These are phyloP conservation scores for Anas acuta DNA, from an alignment of 2,797 vertebrate species.

Conservation along the genomic window DNA sequence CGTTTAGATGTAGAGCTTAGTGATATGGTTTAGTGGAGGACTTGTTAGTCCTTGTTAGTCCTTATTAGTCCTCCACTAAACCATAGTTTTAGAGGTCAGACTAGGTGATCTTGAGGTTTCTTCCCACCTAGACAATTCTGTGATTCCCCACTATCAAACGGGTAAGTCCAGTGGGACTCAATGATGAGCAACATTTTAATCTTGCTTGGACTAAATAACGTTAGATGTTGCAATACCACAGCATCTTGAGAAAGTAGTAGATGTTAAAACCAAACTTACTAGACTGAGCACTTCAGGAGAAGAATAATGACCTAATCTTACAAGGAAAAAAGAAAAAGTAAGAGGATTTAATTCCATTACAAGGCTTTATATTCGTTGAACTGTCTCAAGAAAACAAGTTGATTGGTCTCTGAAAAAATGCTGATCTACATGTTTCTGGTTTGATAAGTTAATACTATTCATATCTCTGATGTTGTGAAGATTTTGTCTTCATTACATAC, in stretches of 20 bases:
- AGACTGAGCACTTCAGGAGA: not conserved
- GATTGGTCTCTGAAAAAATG: not conserved
- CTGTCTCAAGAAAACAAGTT: not conserved
- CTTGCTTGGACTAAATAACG: not conserved
- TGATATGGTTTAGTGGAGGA: too few relatives aligned
- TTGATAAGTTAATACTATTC: not conserved
- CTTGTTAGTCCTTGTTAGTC: too few relatives aligned
- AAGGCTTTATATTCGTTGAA: not conserved
- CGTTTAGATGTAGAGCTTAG: too few relatives aligned
- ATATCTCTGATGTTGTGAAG: not conserved
- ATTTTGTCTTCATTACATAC: not conserved
- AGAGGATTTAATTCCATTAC: not conserved
- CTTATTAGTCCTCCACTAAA: too few relatives aligned
- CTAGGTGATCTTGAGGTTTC: too few relatives aligned
- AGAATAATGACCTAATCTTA: not conserved
- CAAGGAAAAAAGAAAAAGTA: not conserved
- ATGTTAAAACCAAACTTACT: not conserved
- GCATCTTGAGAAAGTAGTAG: not conserved
- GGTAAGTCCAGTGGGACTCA: not conserved
- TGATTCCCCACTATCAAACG: not conserved
- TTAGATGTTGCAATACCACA: not conserved
- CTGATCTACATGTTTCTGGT: not conserved
- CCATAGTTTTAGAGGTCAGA: too few relatives aligned
- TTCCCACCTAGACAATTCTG: too few relatives aligned
- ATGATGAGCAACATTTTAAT: not conserved